Base-by-base conservation (phyloP, 2,888 invertebrate genomes). In the Hypolimnas misippus region DNA sequence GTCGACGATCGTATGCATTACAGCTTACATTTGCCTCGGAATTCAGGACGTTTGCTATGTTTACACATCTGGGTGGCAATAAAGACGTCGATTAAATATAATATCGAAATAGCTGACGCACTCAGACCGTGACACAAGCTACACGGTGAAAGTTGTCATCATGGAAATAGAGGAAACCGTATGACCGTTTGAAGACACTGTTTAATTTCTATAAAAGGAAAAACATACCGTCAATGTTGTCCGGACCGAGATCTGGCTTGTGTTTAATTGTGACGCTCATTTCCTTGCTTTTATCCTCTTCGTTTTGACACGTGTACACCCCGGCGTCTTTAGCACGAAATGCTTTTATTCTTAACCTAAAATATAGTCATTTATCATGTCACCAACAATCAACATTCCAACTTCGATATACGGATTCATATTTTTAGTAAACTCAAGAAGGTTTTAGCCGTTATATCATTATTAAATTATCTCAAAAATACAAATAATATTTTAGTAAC, bases 321-420 rank as follows among this genome's bases (percentile, higher is more conserved):
- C 93, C 93, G 3, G 87, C 86, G 69, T 93, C 93, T 73, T 82
- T 87, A 2, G 81, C 73, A 64, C 86, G 83, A 54, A 93, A 88
- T n/a, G 81, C 78, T 70, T 83, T 89, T 78, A 93, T 91, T 74
- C 85, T 81, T 72, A 92, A 75, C 87, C 92, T 92, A 78, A 29
- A 82, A 67, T 7, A 33, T 10, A 16, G 31, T 16, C 6, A 51
- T 42, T 35, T 5, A 35, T n/a, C 12, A 31, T 57, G 21, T 21
- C 3, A 4, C n/a, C n/a, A n/a, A 25, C 6, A 16, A 42, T 25
- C 6, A 49, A 7, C 7, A 25, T 2, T 6, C 16, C 17, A 6
- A 42, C 10, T 6, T 5, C 16, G 12, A 10, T 40, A 14, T 38
- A 40, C 5, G 25, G 25, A 25, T 5, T 25, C 2, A 25, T 25